Evolutionary conservation across 1,140 invertebrate species (phyloP).

Genomic region (Eupeodes corollae): DNA sequence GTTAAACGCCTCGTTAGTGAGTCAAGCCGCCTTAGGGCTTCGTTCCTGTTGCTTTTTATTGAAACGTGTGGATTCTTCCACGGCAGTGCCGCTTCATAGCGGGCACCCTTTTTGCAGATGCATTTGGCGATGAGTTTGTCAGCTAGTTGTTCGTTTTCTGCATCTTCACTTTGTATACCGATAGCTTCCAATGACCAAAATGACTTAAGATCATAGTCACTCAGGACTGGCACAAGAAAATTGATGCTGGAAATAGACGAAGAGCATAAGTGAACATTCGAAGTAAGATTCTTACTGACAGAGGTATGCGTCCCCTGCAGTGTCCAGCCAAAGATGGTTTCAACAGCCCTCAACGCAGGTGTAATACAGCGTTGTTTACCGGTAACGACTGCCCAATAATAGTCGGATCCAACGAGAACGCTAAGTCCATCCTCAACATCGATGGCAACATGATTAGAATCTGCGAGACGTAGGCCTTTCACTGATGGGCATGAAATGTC

Average conservation of each 20-base stretch:
- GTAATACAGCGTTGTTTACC: not conserved
- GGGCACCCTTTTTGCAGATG: not conserved
- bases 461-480: not conserved
- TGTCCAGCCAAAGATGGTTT: too few species aligned
- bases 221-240: not conserved
- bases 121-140: not conserved
- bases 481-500: not conserved
- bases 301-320: not conserved
- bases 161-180: not conserved
- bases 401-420: slow-evolving; percentile 1
- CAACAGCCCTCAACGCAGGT: not conserved
- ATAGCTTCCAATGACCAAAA: slow-evolving; percentile 2
- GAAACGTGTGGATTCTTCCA: not conserved
- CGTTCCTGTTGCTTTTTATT: not conserved
- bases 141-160: not conserved
- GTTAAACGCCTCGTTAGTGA: not conserved
- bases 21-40: not conserved
- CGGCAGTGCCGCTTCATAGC: not conserved
- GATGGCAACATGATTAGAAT: not conserved
- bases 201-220: not conserved
- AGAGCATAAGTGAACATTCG: too few species aligned
- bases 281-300: not conserved
- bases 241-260: not conserved
- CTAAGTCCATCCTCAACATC: not conserved
- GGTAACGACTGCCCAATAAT: slow-evolving; percentile 1